These are phyloP conservation scores for Kradibia gibbosae DNA, from an alignment of 1,140 invertebrate species.

Conservation along the genomic window DNA sequence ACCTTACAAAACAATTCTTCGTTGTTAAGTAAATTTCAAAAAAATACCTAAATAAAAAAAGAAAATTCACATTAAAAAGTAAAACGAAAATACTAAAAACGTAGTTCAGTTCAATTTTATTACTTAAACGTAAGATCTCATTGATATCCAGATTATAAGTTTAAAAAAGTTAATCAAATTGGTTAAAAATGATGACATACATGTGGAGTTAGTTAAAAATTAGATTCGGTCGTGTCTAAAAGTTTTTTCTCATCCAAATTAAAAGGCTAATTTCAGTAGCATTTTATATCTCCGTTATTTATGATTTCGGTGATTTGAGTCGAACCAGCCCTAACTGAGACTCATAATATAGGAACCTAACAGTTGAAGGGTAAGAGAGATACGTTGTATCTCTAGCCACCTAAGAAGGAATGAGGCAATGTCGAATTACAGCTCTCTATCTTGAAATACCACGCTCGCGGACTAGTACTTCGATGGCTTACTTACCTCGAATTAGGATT, in stretches of 20 bases:
- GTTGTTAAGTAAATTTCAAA: too few relatives aligned
- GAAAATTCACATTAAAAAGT: too few relatives aligned
- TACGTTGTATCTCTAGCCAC: not conserved
- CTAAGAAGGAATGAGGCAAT: not conserved
- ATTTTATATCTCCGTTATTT: not conserved
- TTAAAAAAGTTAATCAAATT: too few relatives aligned
- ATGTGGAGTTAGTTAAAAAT: not conserved
- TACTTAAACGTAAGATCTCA: too few relatives aligned
- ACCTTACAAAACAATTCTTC: too few relatives aligned
- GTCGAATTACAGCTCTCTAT: not conserved
- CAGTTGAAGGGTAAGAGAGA: not conserved
- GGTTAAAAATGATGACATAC: too few relatives aligned
- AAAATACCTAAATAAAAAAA: too few relatives aligned
- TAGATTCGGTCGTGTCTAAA: not conserved
- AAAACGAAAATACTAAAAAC: too few relatives aligned
- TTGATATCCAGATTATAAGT: too few relatives aligned
- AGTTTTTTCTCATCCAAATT: not conserved
- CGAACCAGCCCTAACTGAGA: not conserved
- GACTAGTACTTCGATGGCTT: not conserved
- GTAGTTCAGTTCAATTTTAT: too few relatives aligned
- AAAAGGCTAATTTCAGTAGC: not conserved
- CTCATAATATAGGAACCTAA: not conserved
- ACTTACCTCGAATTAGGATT: not conserved
- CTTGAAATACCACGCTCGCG: not conserved
- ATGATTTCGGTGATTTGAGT: not conserved